Conservation (phyloP, 1,140 invertebrate genomes). For the Anadara kagoshimensis region DNA sequence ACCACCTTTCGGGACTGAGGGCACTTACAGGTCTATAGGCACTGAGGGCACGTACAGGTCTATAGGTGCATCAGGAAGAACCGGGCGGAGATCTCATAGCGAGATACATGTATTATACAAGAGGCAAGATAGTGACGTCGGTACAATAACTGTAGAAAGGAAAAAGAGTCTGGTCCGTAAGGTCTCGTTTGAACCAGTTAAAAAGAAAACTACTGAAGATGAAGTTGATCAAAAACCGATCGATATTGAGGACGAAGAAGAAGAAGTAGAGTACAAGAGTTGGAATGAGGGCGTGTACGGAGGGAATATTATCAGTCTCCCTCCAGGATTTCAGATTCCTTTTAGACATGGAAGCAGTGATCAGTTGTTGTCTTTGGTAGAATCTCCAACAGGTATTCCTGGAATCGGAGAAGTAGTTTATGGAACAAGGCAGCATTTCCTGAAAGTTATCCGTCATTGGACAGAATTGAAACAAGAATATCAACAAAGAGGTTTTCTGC, state of each 20-base stretch:
- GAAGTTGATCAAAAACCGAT: conserved; percentile 2
- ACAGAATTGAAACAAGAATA: conserved; percentile 39
- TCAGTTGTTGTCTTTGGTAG: conserved; percentile 22
- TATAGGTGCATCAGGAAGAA: not conserved
- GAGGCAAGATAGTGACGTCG: not conserved
- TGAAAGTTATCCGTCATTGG: conserved; percentile 46
- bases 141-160: not conserved
- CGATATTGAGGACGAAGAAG: not conserved
- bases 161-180: not conserved
- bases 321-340: not conserved
- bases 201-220: not conserved
- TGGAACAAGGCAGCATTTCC: conserved; percentile 43
- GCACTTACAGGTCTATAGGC: too few relatives aligned
- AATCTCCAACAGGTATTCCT: conserved; percentile 27
- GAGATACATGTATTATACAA: not conserved
- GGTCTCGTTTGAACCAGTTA: not conserved
- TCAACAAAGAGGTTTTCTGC: conserved; percentile 31
- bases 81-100: too few relatives aligned
- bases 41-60: not conserved
- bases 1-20: not conserved
- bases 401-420: conserved; percentile 60
- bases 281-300: not conserved
- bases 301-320: not conserved
- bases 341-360: not conserved
- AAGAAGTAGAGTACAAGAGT: not conserved